Base-by-base conservation (phyloP, 2,113 vertebrate species). In the Meles meles region DNA sequence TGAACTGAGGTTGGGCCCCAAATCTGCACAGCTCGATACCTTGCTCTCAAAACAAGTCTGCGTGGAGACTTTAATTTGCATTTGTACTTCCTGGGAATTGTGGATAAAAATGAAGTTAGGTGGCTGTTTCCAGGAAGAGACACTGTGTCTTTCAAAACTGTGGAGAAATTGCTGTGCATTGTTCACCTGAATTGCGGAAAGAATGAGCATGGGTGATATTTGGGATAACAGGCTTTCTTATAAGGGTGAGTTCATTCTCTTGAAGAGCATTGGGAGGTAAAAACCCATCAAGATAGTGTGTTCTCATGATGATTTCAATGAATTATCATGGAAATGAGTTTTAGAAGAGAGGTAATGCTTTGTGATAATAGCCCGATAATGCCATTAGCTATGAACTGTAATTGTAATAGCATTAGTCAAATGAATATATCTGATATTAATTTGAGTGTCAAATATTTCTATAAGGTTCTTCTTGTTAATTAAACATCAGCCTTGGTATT, bases 291-390 rank as follows among this genome's bases (percentile, higher is more conserved):
- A 97, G 97, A 98, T 97, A 97, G 96, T 96, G 96, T 97, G 97
- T 98, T 97, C 98, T 97, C 95, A 81, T 92, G 97, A 96, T 97
- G 97, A 97, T 98, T 98, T 98, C 98, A 97, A 97, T 97, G 97
- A 98, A 97, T 98, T 97, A 98, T 98, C 97, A 97, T 98, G 98
- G 96, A 98, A 98, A 98, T 97, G 96, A 98, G 96, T 88, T 98
- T 97, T 63, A 97, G 97, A 96, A 97, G 90, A 93, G 97, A 98
- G 95, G 92, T 96, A 96, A 98, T 97, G 97, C 93, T 98, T 97
- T 96, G 96, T 97, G 97, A 98, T 98, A 98, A 98, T 97, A 98
- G 97, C 84, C 93, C 11, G 93, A 96, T 97, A 97, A 98, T 97
- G 96, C 94, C 96, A 98, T 97, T 98, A 98, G 96, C 94, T 96